Evolutionary conservation across 2,888 invertebrate species (phyloP), one percentile per base, ranked within the genome.

Genomic region (Cotesia congregata): DNA sequence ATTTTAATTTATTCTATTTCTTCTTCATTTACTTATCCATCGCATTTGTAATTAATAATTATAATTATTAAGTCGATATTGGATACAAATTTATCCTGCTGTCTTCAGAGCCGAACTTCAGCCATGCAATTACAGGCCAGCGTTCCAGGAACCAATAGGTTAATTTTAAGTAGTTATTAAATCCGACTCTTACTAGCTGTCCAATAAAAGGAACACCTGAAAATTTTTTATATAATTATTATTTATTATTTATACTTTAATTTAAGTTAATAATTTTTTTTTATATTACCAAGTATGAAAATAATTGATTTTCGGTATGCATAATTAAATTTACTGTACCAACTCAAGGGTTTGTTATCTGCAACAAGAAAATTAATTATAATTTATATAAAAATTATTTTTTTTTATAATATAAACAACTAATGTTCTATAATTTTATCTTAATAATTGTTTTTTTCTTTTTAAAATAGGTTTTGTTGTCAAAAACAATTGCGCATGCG

Each of bases 201-300:
- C 87, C 85, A 7, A 87, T 76, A 12, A 76, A 78, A 0, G 86
- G 84, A 1, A 78, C 1, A 71, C 72, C 86, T 86, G 40, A 5
- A 80, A 64, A 30, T 30, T 17, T 41, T 15, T 67, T 67, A 15
- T 40, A 62, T 7, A 12, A 5, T n/a, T 69, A 59, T 59, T 9
- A 61, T 50, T 15, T 15, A 65, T 17, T 17, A 15, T 5, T 15
- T 50, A 3, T 39, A 60, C 5, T 7, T 15, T 9, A 5, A 39
- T 30, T 30, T 30, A 30, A 30, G 2, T 3, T 3, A 3, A 3
- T 30, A 3, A 3, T 30, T 30, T 30, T 30, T 30, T 75, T 17
- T 60, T 67, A 7, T 17, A 67, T 65, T 62, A 86, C 87, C 72
- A 1, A 77, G 69, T 0, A 83, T 4, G 12, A 76, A 79, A 1